Conservation (phyloP, 2,113 vertebrate species). For the Pseudopipra pipra region DNA sequence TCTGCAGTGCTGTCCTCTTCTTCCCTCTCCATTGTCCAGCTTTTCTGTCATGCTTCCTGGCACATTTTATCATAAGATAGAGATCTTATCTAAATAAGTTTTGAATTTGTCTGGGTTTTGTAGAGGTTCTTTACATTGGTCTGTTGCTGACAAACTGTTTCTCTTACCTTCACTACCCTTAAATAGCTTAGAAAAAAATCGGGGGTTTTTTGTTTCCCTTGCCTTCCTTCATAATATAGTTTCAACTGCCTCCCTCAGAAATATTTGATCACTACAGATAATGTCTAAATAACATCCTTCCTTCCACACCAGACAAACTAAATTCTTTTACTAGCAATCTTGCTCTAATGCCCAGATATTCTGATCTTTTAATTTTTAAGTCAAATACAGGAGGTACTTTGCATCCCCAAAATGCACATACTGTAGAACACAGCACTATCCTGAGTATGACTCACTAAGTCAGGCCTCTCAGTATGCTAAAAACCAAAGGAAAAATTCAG, state of each 20-base stretch:
- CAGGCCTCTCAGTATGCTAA: not conserved
- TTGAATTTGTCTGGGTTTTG: not conserved
- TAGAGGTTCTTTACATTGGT: not conserved
- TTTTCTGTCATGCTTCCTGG: not conserved
- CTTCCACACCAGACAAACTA: not conserved
- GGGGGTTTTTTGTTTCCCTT: not conserved
- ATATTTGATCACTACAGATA: not conserved
- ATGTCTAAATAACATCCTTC: not conserved
- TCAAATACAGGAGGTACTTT: not conserved
- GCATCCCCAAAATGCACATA: not conserved
- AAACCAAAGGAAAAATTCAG: not conserved
- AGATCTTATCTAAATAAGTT: not conserved
- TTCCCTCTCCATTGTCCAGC: not conserved
- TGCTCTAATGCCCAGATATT: not conserved
- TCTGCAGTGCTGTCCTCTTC: not conserved
- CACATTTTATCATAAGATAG: not conserved
- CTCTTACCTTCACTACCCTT: not conserved
- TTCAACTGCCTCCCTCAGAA: not conserved
- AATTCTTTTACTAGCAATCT: not conserved
- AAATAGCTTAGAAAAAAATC: not conserved
- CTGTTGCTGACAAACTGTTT: not conserved
- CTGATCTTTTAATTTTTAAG: not conserved
- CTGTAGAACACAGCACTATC: not conserved
- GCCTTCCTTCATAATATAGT: not conserved
- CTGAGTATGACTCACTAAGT: not conserved